Evolutionary conservation across 2,113 vertebrate species (phyloP).

Genomic region (Axis porcinus): DNA sequence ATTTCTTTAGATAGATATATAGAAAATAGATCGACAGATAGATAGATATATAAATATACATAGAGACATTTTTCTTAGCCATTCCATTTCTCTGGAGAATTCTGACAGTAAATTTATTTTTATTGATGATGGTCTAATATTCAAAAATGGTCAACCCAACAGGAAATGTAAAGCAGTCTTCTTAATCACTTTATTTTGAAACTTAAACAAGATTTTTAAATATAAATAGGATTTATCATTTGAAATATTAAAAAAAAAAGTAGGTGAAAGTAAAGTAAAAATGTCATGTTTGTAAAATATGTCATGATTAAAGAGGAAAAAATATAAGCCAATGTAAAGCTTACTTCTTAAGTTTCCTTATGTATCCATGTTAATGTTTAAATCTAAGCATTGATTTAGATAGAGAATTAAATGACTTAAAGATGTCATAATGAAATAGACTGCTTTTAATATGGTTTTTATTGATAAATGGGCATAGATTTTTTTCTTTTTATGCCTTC

Average conservation of each 20-base stretch:
- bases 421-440: neutral
- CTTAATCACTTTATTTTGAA: neutral
- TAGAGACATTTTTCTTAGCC: neutral
- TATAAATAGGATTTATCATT: neutral
- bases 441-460: neutral
- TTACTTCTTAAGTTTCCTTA: neutral
- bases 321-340: neutral
- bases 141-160: neutral
- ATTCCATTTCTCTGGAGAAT: neutral
- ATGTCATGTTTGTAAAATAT: neutral
- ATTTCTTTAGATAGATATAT: neutral
- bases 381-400: neutral
- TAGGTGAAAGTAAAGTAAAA: neutral
- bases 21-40: neutral
- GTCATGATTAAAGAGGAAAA: neutral
- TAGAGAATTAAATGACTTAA: neutral
- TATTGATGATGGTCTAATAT: neutral
- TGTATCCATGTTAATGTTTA: neutral
- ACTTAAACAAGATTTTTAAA: neutral
- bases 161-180: neutral
- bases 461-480: neutral
- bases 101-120: neutral
- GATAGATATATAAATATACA: neutral
- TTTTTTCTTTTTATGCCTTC: neutral
- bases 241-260: neutral